Base-by-base conservation (phyloP, 2,888 invertebrate species). In the Apamea monoglypha region DNA sequence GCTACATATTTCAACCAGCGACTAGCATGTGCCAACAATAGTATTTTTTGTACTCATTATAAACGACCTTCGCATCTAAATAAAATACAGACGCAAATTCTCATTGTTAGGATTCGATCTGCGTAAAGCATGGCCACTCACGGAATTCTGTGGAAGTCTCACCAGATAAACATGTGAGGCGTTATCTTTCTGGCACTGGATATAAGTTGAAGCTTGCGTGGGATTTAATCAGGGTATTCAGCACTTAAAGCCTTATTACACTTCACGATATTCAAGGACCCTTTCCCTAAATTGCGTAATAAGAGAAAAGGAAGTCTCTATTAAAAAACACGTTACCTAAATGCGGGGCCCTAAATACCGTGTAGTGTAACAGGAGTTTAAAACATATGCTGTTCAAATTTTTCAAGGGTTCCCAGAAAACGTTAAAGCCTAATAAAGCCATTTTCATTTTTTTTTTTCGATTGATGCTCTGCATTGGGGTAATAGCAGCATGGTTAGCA, bases 51-150 rank as follows among this genome's bases (percentile, higher is more conserved):
- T 64, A 29, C 68, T n/a, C 71, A 79, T 72, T 63, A 72, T 50
- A 14, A 53, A 73, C 69, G 85, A 80, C 82, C 85, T 82, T 82
- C 82, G 21, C 72, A 70, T 77, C 44, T 29, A 78, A 83, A 84
- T 80, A 82, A 75, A 81, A 76, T 63, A 72, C 59, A 67, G 61
- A 71, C 84, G 85, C 25, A 70, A 50, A 84, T 59, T 70, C 59
- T 29, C 53, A 44, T 67, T 80, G 63, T 80, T 76, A 80, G 73
- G 69, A 73, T 69, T 74, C 69, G 59, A 25, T 36, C 4, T 80
- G 69, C 73, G 74, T 82, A 73, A 63, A 84, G 56, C 71, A 68
- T 79, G 29, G 61, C 16, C n/a, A 29, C 36, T n/a, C n/a, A n/a
- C n/a, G n/a, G 18, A 61, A 63, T 82, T 76, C 44, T 36, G 67